Evolutionary conservation across 2,888 invertebrate genomes (phyloP).

Genomic region (Synergus laeviventris): DNA sequence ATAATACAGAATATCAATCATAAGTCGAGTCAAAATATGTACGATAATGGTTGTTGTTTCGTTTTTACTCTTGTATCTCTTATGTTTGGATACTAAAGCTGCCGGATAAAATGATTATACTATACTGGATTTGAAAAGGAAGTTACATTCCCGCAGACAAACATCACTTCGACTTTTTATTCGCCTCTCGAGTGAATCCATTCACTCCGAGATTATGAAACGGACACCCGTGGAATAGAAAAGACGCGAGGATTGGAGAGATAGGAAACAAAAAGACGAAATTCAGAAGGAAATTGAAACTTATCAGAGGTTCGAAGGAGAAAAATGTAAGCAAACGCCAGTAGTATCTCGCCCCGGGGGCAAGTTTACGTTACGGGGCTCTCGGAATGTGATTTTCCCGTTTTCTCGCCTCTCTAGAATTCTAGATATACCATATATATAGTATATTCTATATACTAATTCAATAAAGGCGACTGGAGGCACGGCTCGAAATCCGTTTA

Average conservation of each 20-base stretch:
- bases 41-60: not conserved
- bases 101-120: constrained; percentile 14
- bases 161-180: constrained; percentile 36
- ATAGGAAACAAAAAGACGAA: constrained; percentile 34
- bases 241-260: constrained; percentile 23
- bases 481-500: constrained; percentile 63
- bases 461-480: constrained; percentile 57
- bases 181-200: constrained; percentile 20
- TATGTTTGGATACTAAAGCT: constrained; percentile 17
- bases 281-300: constrained; percentile 46
- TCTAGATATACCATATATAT: constrained; percentile 44
- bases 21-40: too few relatives aligned
- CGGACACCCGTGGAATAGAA: constrained; percentile 28
- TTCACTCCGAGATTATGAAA: constrained; percentile 35
- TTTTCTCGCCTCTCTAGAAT: constrained; percentile 50
- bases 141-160: constrained; percentile 22
- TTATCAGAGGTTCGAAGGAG: constrained; percentile 45
- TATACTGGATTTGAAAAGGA: constrained; percentile 23
- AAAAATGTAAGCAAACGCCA: constrained; percentile 59
- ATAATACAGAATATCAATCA: too few relatives aligned
- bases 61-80: not conserved
- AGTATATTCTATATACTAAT: constrained; percentile 57
- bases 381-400: constrained; percentile 48
- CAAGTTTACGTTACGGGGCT: constrained; percentile 50
- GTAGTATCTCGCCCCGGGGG: constrained; percentile 55